These are phyloP conservation scores for Dermatemys mawii DNA, from an alignment of 2,113 vertebrate genomes.

Conservation along the genomic window DNA sequence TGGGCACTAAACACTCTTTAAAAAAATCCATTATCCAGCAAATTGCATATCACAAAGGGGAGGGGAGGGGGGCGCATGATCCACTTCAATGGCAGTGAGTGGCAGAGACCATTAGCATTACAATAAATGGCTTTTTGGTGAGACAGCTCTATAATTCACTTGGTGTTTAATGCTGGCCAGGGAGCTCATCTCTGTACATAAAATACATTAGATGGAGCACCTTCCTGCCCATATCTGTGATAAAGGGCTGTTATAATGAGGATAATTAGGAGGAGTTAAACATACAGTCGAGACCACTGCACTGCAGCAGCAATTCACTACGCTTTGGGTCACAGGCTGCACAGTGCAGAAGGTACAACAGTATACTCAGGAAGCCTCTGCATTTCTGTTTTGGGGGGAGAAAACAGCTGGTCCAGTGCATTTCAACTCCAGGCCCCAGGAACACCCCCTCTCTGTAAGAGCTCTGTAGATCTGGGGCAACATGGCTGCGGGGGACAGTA, in stretches of 20 bases:
- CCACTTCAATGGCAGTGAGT: neutral
- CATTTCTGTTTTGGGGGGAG: neutral
- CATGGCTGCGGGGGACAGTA: neutral
- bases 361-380: neutral
- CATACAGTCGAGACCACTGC: neutral
- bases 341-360: fast-evolving
- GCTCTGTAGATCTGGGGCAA: neutral
- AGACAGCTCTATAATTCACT: slow-evolving; percentile 12
- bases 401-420: neutral
- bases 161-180: slow-evolving; percentile 19
- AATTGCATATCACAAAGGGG: neutral
- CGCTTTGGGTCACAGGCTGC: neutral
- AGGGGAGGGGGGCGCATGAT: neutral
- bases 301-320: neutral
- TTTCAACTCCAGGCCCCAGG: neutral
- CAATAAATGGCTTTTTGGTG: slow-evolving; percentile 31
- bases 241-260: neutral
- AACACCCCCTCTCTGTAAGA: neutral
- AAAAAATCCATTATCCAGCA: neutral
- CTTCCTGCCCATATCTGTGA: neutral
- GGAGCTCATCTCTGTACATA: neutral
- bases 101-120: slow-evolving; percentile 13
- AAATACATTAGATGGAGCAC: neutral
- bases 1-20: neutral
- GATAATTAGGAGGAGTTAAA: slow-evolving; percentile 22